phyloP scores from a whole-genome alignment of 2,888 invertebrate genomes.

The Augochlorella aurata region DNA sequence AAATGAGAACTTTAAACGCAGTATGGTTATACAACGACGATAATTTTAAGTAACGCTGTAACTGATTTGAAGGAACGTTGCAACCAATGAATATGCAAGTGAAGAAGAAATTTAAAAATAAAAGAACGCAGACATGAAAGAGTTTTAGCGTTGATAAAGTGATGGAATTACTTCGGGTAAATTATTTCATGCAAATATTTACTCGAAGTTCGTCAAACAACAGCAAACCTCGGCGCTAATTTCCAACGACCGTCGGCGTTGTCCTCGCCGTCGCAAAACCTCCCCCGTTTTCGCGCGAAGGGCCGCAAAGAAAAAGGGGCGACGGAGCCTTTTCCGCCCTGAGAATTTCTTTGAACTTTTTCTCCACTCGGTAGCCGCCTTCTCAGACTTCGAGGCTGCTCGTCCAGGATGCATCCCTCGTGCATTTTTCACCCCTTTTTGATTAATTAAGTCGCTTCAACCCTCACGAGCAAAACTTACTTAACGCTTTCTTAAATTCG shows the following conservation, averaged over 20 bases:
- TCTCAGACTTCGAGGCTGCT: conserved; percentile 12
- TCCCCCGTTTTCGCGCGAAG: conserved; percentile 13
- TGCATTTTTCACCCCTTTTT: conserved; percentile 21
- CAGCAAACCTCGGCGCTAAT: conserved; percentile 26
- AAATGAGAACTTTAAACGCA: too few species aligned
- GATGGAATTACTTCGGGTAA: background rate
- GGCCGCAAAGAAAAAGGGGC: background rate
- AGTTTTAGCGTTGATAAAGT: background rate
- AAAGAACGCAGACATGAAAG: background rate
- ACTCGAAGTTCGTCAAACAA: background rate
- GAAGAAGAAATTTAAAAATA: background rate
- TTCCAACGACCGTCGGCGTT: background rate
- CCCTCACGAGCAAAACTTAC: background rate
- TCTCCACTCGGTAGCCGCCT: background rate
- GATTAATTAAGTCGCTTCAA: conserved; percentile 37
- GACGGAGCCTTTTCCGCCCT: conserved; percentile 25
- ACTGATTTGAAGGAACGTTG: too few species aligned
- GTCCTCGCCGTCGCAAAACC: conserved; percentile 9
- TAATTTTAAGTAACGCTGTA: too few species aligned
- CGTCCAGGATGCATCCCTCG: conserved; percentile 19
- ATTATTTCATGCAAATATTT: conserved; percentile 7
- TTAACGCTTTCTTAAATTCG: background rate
- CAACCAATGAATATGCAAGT: too few species aligned
- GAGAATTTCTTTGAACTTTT: conserved; percentile 43
- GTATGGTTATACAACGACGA: too few species aligned